Percentiles rank a stretch among this genome's conserved stretches.
These are phyloP conservation scores for Empis livida DNA, from an alignment of 2,888 invertebrate species.

Conservation along the genomic window DNA sequence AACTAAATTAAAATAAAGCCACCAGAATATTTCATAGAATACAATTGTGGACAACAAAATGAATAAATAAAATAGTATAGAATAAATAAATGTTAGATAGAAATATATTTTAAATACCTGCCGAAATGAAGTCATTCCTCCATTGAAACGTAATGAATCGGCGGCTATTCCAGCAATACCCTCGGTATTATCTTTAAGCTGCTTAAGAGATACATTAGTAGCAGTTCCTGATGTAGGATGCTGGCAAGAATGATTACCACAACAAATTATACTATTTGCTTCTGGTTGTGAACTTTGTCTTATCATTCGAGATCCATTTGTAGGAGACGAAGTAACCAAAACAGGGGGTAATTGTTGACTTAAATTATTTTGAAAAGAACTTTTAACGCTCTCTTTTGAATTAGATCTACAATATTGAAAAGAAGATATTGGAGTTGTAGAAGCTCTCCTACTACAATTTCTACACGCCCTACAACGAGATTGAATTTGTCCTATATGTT, in stretches of 20 bases:
- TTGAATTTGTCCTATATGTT: constrained; percentile 27
- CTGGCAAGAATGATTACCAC: constrained; percentile 49
- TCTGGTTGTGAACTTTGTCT: constrained; percentile 44
- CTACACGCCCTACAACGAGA: constrained; percentile 47
- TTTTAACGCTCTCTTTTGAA: constrained; percentile 69
- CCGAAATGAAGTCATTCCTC: constrained; percentile 91
- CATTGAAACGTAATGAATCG: constrained; percentile 90
- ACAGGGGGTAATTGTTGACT: constrained; percentile 48
- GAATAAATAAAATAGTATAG: no score
- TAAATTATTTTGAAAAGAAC: constrained; percentile 44
- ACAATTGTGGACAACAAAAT: no score
- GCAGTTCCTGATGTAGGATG: constrained; percentile 44
- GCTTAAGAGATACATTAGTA: constrained; percentile 75
- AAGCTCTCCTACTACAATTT: constrained; percentile 65
- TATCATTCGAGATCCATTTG: constrained; percentile 62
- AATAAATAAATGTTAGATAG: no score
- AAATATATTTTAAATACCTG: constrained; percentile 46
- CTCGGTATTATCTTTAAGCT: constrained; percentile 61
- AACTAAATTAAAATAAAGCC: no score
- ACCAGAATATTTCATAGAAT: no score
- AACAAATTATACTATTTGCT: constrained; percentile 37
- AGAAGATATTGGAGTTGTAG: constrained; percentile 64
- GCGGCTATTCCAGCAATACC: constrained; percentile 92
- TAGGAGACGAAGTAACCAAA: constrained; percentile 52
- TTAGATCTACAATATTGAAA: constrained; percentile 70